Base-by-base conservation (phyloP, 1,140 invertebrate genomes). In the Rhizoglyphus robini region DNA sequence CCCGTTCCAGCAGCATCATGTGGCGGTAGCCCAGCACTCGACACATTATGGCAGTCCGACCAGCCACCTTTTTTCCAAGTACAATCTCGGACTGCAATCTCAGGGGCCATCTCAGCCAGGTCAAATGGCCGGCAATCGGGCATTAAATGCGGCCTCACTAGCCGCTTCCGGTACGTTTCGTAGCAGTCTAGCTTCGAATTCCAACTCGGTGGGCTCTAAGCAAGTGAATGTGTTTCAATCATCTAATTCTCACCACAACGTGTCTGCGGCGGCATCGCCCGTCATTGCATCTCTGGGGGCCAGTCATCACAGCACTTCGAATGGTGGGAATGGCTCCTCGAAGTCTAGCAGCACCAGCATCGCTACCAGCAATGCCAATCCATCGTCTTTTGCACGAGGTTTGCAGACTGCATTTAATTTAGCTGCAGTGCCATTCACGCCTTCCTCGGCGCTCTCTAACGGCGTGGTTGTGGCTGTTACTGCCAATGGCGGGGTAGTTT, bases 391-490 rank as follows among this genome's bases (percentile, higher is more conserved):
- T 31, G 25, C 63, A 4, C 63, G 63, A 18, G 63, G 63, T 15
- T 34, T 65, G n/a, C 63, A 65, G n/a, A 30, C 61, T n/a, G 65
- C 60, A 60, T 66, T 65, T 29, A 65, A 66, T 31, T 20, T n/a
- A 5, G 57, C 65, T 38, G n/a, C 60, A 11, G 4, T 66, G 62
- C 20, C 57, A 20, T 63, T 63, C 54, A 31, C 8, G 5, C 25
- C 62, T 5, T 59, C 13, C 25, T 41, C 36, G 18, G 8, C 36
- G 36, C 36, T 41, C 18, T 41, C 36, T 8, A 41, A 41, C 18
- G 36, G 36, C 18, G 8, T n/a, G n/a, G n/a, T n/a, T n/a, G n/a
- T n/a, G n/a, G n/a, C n/a, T n/a, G n/a, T n/a, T n/a, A 46, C 41
- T 23, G 23, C 41, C 23, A 15, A 15, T 23, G 41, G 41, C 41